Percentiles rank a stretch among this genome's conserved stretches.
These are phyloP conservation scores for Dreissena rostriformis DNA, from an alignment of 1,140 invertebrate species.

Conservation along the genomic window DNA sequence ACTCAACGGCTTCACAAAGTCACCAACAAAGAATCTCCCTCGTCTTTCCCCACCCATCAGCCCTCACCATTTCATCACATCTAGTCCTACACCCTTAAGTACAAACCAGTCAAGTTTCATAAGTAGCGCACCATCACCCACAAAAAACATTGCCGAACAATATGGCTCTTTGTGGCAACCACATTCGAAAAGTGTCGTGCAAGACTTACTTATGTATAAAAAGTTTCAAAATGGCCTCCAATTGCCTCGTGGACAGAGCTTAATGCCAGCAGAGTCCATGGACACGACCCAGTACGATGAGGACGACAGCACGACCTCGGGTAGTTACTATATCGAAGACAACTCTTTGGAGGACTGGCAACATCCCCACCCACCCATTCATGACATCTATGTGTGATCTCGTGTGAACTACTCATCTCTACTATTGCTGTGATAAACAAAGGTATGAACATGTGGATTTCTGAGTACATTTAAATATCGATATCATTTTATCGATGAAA, in stretches of 20 bases:
- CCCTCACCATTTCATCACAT: conserved; percentile 32
- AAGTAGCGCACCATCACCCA: conserved; percentile 8
- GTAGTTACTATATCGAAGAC: conserved; percentile 50
- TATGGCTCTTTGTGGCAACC: conserved; percentile 25
- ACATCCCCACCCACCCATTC: conserved; percentile 24
- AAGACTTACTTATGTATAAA: conserved; percentile 57
- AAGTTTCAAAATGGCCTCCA: conserved; percentile 51
- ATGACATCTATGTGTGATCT: conserved; percentile 50
- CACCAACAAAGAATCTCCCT: conserved; percentile 12
- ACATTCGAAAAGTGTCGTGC: conserved; percentile 43
- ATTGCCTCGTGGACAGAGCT: neutral
- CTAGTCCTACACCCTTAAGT: conserved; percentile 47
- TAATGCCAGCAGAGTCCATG: conserved; percentile 37
- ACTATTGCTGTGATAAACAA: neutral
- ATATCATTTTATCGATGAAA: too few species aligned
- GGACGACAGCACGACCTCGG: conserved; percentile 35
- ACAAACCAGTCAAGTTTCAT: conserved; percentile 37
- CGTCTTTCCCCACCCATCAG: conserved; percentile 39
- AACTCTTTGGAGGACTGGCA: conserved; percentile 33
- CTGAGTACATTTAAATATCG: too few species aligned
- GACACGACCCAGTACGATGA: conserved; percentile 49
- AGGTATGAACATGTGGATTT: too few species aligned
- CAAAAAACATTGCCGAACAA: conserved; percentile 16
- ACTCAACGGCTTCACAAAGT: conserved; percentile 5
- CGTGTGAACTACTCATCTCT: neutral